Percentiles rank a stretch among this genome's conserved stretches.
Evolutionary conservation across 1,140 invertebrate species (phyloP).

Genomic region (Matsumurasca onukii): DNA sequence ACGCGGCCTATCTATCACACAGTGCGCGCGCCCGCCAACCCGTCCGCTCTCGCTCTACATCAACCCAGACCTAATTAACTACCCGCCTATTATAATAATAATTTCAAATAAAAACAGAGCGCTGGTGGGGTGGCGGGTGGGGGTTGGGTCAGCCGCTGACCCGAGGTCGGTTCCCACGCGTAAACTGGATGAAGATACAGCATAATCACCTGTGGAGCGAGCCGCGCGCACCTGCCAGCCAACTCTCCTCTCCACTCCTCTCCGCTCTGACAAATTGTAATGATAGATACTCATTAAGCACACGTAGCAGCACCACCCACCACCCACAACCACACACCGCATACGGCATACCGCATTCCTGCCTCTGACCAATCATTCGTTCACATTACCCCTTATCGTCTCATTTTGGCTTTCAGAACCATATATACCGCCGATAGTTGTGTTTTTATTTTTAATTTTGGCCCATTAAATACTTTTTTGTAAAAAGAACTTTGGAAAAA

Average conservation of each 20-base stretch:
- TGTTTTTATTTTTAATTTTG: no score
- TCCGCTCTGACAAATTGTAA: neutral
- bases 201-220: constrained; percentile 10
- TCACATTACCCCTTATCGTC: no score
- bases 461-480: no score
- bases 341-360: no score
- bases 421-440: no score
- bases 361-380: no score
- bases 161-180: constrained; percentile 14
- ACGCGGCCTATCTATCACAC: neutral
- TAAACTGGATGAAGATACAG: constrained; percentile 21
- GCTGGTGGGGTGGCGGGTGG: no score
- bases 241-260: neutral
- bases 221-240: neutral
- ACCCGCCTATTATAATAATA: constrained; percentile 27
- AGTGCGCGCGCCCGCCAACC: neutral
- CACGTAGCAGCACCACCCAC: neutral
- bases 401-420: no score
- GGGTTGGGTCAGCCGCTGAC: constrained; percentile 12
- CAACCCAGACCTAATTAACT: constrained; percentile 22
- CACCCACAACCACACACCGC: neutral
- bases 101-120: constrained; percentile 26
- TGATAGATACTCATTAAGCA: constrained; percentile 18
- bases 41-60: neutral
- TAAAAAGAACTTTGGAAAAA: no score